These are phyloP conservation scores for Drosophila takahashii DNA, from an alignment of 1,140 invertebrate species.

Conservation along the genomic window DNA sequence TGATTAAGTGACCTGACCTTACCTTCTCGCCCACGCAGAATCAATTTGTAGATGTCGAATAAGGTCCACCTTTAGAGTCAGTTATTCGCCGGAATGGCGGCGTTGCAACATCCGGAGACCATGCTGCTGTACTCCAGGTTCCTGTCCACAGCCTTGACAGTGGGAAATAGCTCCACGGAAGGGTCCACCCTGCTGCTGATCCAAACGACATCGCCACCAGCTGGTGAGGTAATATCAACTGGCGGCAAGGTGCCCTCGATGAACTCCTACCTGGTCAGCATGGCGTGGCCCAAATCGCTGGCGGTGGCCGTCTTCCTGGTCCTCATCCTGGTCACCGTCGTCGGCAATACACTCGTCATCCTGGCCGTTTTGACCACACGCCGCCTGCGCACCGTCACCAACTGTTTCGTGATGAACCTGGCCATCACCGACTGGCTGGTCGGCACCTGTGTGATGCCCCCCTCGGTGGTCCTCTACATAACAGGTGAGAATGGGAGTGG, in stretches of 20 bases:
- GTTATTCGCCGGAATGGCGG: slow-evolving; percentile 25
- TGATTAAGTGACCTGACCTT: slow-evolving; percentile 32
- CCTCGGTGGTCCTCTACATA: slow-evolving; percentile 90
- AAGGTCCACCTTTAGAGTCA: slow-evolving; percentile 10
- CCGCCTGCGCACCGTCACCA: slow-evolving; percentile 95
- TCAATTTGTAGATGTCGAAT: slow-evolving; percentile 44
- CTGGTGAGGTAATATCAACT: not conserved
- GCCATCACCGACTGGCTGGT: slow-evolving; percentile 96
- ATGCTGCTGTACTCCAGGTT: slow-evolving; percentile 20
- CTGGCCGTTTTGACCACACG: slow-evolving; percentile 95
- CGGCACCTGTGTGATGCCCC: slow-evolving; percentile 97
- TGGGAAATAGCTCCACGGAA: slow-evolving; percentile 9
- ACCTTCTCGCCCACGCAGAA: slow-evolving; percentile 13
- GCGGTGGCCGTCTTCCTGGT: slow-evolving; percentile 85
- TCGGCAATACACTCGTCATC: slow-evolving; percentile 96
- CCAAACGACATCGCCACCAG: slow-evolving; percentile 13
- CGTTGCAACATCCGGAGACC: slow-evolving; percentile 2
- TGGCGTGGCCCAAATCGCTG: slow-evolving; percentile 73
- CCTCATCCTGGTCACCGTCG: slow-evolving; percentile 88
- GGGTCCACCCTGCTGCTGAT: slow-evolving; percentile 10
- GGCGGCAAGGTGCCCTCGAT: slow-evolving; percentile 37
- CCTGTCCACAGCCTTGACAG: slow-evolving; percentile 25
- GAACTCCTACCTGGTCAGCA: slow-evolving; percentile 62
- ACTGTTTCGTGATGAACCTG: slow-evolving; percentile 97
- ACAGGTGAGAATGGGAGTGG: slow-evolving; percentile 85